phyloP scores from a whole-genome alignment of 1,140 invertebrate species.

The Anoplolepis gracilipes region DNA sequence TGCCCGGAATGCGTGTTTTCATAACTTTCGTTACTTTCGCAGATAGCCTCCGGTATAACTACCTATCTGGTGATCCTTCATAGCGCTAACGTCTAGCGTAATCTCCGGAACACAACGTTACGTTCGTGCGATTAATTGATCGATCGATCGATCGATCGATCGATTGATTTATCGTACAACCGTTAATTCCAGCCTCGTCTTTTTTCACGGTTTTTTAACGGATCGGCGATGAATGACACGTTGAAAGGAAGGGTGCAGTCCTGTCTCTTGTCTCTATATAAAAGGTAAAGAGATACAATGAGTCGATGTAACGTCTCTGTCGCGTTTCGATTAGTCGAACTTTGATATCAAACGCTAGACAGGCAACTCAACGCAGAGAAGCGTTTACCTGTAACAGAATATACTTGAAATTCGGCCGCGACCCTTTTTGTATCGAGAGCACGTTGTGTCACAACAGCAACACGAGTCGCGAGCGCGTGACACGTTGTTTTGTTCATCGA shows the following conservation, averaged over 20 bases:
- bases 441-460: neutral
- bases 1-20: neutral
- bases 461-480: neutral
- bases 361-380: neutral
- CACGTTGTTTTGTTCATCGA: neutral
- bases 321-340: slow-evolving; percentile 31
- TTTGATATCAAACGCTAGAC: slow-evolving; percentile 5
- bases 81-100: slow-evolving; percentile 34
- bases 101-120: neutral
- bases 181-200: neutral
- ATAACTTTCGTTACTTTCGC: slow-evolving; percentile 41
- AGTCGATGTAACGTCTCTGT: neutral
- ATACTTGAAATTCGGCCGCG: slow-evolving; percentile 48
- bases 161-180: neutral
- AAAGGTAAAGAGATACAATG: neutral
- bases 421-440: neutral
- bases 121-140: too few relatives aligned
- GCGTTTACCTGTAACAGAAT: slow-evolving; percentile 36
- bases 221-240: neutral
- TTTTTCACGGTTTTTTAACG: neutral
- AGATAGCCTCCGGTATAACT: slow-evolving; percentile 74
- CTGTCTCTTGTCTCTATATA: too few relatives aligned
- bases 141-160: neutral
- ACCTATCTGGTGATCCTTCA: slow-evolving; percentile 75
- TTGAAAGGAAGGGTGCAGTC: neutral